Evolutionary conservation across 2,113 vertebrate species (phyloP), one percentile per base, ranked within the genome.

Genomic region (Sylvietta virens): DNA sequence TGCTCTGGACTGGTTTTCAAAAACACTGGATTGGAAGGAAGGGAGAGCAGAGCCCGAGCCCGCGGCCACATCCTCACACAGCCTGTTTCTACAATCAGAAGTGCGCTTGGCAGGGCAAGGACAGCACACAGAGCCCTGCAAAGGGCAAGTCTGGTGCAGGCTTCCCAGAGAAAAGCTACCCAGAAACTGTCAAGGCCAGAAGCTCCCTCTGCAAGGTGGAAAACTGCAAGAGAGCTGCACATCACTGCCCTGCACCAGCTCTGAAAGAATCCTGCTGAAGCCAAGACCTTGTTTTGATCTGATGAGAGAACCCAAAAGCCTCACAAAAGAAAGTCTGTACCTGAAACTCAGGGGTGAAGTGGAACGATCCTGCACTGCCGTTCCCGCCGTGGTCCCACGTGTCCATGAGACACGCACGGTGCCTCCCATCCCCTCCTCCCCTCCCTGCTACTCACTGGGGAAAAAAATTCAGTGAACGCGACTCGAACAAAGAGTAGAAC

Each of bases 401-500:
- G 82, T 15, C 24, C 48, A 10, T 2, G 4, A 44, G 80, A 20
- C 56, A 42, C 13, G 11, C 24, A 3, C 13, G 11, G 31, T 8
- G 6, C 20, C 3, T 86, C 57, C 61, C 28, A 0, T 67, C 70
- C 57, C 73, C 45, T 88, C 69, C 80, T 77, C 78, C 50, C 62
- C 51, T 88, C 89, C 69, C 72, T 3, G 1, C 83, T 20, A 2
- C 87, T 91, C 61, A 18, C 81, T 13, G 24, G 39, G 73, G 83
- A 60, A 35, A 45, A 58, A 76, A 76, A 85, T 65, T 40, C 88
- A 56, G 47, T 0, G 11, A 79, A 50, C 2, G 15, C 6, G 16
- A 61, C 89, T 84, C 1, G 28, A 95, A 94, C 94, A 94, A 95
- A 94, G 92, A 81, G 91, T 90, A 79, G 89, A 95, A 92, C 91